phyloP scores from a whole-genome alignment of 92 coral and sea anemone genomes.

The Epizoanthus scotinus region DNA sequence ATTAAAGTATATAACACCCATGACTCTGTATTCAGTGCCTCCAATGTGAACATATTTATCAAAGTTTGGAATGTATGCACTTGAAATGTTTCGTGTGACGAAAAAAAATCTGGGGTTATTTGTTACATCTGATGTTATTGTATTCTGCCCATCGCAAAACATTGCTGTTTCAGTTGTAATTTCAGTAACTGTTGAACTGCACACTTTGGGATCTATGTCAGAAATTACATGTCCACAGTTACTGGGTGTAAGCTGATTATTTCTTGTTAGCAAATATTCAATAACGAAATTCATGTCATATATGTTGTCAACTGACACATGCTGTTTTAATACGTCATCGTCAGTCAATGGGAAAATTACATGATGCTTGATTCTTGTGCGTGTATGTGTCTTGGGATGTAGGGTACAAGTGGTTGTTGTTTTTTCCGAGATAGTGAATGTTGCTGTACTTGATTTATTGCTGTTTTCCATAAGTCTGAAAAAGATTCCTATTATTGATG shows the following conservation, averaged over 20 bases:
- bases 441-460: neutral
- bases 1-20: slow-evolving; percentile 39
- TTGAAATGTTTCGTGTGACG: neutral
- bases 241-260: slow-evolving; percentile 13
- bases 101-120: neutral
- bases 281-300: slow-evolving; percentile 13
- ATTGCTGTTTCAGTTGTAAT: neutral
- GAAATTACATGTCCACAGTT: slow-evolving; percentile 34
- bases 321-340: slow-evolving; percentile 25
- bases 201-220: neutral
- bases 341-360: slow-evolving; percentile 37
- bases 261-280: slow-evolving; percentile 33
- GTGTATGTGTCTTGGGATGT: neutral
- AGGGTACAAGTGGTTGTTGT: slow-evolving; percentile 9
- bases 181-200: neutral
- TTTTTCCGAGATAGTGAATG: slow-evolving; percentile 17
- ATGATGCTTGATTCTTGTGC: slow-evolving; percentile 1
- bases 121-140: neutral
- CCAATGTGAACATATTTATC: neutral
- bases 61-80: neutral
- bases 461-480: neutral
- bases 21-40: slow-evolving; percentile 17
- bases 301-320: slow-evolving; percentile 25
- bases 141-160: neutral
- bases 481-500: slow-evolving; percentile 31